Evolutionary conservation across 92 coral and sea anemone genomes (phyloP).

Genomic region (Porites evermanni): DNA sequence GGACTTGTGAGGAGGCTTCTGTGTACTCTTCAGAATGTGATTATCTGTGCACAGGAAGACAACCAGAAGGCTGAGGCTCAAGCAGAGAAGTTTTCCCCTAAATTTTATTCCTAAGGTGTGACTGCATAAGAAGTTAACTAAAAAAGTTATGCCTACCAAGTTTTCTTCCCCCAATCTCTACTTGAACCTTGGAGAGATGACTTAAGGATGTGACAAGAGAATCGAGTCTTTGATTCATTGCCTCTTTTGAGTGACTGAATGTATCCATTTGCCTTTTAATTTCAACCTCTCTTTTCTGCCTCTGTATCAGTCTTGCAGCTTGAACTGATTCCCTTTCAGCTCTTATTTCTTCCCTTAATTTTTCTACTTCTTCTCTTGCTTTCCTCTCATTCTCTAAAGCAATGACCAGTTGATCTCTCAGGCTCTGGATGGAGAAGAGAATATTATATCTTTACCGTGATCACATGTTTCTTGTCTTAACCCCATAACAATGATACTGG

Average conservation of each 20-base stretch:
- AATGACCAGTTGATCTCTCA: conserved; percentile 71
- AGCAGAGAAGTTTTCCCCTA: too few relatives aligned
- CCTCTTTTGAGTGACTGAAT: conserved; percentile 75
- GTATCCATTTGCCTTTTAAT: conserved; percentile 68
- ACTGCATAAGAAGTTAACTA: too few relatives aligned
- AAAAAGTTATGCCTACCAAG: conserved; percentile 65
- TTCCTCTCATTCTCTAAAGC: conserved; percentile 78
- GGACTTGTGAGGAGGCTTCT: too few relatives aligned
- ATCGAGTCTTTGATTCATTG: conserved; percentile 68
- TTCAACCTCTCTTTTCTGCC: conserved; percentile 70
- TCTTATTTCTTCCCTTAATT: conserved; percentile 78
- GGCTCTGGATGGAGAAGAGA: conserved; percentile 44
- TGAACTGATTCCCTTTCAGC: conserved; percentile 88
- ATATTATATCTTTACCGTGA: too few relatives aligned
- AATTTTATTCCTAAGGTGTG: too few relatives aligned
- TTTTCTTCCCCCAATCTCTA: conserved; percentile 78
- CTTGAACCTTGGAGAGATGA: conserved; percentile 71
- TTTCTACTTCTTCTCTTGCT: conserved; percentile 80
- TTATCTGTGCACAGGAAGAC: too few relatives aligned
- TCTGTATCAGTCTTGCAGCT: conserved; percentile 88
- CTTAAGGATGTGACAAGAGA: conserved; percentile 59
- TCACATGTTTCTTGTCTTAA: too few relatives aligned
- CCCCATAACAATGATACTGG: too few relatives aligned
- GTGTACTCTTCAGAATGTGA: too few relatives aligned
- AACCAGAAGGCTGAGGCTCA: too few relatives aligned